Percentiles rank a stretch among this genome's conserved stretches.
These are phyloP conservation scores for Ceraclea dissimilis DNA, from an alignment of 2,888 invertebrate genomes.

Conservation along the genomic window DNA sequence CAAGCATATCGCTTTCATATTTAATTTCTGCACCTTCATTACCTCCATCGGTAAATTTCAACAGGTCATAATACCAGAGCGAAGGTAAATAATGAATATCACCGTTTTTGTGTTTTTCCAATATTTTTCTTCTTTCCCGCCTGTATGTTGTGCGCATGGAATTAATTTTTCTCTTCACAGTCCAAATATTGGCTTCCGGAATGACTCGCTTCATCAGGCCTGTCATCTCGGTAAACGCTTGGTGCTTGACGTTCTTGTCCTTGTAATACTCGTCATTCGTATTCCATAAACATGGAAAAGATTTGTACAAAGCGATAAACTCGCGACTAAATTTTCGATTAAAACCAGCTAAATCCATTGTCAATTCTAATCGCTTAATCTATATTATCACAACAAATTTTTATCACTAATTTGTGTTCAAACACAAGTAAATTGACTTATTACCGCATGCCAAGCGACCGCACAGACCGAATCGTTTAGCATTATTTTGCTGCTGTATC, in stretches of 20 bases:
- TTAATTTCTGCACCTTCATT: neutral
- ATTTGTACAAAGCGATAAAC: neutral
- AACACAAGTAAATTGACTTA: too few relatives aligned
- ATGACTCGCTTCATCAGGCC: neutral
- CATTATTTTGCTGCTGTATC: too few relatives aligned
- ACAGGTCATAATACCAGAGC: neutral
- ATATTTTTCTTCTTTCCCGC: neutral
- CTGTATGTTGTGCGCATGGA: neutral
- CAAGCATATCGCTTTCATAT: too few relatives aligned
- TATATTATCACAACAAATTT: too few relatives aligned
- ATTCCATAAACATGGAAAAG: neutral
- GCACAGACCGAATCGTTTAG: too few relatives aligned
- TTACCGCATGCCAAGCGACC: too few relatives aligned
- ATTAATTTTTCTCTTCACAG: neutral
- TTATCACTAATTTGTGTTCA: too few relatives aligned
- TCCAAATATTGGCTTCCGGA: neutral
- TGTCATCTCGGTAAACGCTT: neutral
- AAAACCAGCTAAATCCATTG: neutral
- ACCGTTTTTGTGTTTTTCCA: too few relatives aligned
- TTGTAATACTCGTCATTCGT: neutral
- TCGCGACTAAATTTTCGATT: neutral
- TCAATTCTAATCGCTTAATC: neutral
- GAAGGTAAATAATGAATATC: neutral
- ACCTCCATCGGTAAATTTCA: neutral
- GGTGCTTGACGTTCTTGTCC: neutral